Evolutionary conservation across 1,140 invertebrate species (phyloP).

Genomic region (Drosophila melanica): DNA sequence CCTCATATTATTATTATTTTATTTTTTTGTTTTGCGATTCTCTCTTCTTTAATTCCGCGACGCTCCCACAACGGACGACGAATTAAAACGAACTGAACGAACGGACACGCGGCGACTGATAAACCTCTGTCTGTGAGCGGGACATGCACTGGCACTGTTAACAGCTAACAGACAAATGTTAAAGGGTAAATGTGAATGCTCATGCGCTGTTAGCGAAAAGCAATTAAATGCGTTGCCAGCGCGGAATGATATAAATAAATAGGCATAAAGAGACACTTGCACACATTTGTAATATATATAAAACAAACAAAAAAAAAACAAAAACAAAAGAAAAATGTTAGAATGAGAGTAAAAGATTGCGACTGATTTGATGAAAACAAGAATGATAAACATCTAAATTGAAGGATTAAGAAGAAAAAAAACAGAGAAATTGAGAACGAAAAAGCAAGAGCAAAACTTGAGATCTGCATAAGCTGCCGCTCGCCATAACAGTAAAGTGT

Average conservation of each 20-base stretch:
- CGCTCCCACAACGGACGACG: slow-evolving; percentile 22
- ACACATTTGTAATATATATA: too few relatives aligned
- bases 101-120: slow-evolving; percentile 18
- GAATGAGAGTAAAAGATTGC: too few relatives aligned
- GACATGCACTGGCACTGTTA: background rate
- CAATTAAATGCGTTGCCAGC: too few relatives aligned
- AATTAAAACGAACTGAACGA: slow-evolving; percentile 30
- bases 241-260: too few relatives aligned
- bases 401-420: background rate
- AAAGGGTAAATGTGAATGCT: background rate
- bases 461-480: too few relatives aligned
- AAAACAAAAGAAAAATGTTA: too few relatives aligned
- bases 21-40: slow-evolving; percentile 3
- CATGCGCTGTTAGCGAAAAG: background rate
- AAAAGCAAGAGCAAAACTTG: too few relatives aligned
- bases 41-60: slow-evolving; percentile 18
- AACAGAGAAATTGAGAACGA: background rate
- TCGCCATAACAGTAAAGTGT: too few relatives aligned
- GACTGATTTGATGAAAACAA: too few relatives aligned
- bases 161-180: slow-evolving; percentile 3
- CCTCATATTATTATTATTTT: too few relatives aligned
- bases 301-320: too few relatives aligned
- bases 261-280: too few relatives aligned
- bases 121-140: slow-evolving; percentile 5
- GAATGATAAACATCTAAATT: background rate